Evolutionary conservation across 1,140 invertebrate genomes (phyloP).

Genomic region (Pogonomyrmex californicus): DNA sequence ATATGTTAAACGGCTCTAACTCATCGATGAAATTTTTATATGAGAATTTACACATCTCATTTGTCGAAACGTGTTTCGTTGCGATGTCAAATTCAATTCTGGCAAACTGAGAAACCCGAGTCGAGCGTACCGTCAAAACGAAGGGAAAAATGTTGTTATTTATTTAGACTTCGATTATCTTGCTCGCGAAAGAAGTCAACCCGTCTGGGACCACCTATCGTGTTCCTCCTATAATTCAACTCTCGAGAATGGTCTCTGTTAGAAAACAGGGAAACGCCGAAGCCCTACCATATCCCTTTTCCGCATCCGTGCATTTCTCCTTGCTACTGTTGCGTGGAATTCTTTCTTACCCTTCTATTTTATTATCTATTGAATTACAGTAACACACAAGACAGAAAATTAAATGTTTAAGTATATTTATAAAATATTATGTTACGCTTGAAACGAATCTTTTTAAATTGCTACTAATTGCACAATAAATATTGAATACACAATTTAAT

Average conservation of each 20-base stretch:
- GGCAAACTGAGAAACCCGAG: constrained; percentile 75
- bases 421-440: neutral
- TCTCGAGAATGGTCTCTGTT: constrained; percentile 78
- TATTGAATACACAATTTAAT: neutral
- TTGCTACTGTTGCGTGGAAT: constrained; percentile 27
- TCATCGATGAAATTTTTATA: neutral
- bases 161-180: constrained; percentile 84
- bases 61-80: neutral
- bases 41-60: neutral
- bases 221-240: constrained; percentile 80
- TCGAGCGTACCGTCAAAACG: constrained; percentile 53
- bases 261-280: constrained; percentile 76
- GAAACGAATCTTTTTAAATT: neutral
- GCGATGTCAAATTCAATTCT: constrained; percentile 72
- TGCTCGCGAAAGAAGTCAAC: constrained; percentile 76
- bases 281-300: constrained; percentile 59
- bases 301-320: constrained; percentile 57
- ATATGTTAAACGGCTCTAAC: neutral
- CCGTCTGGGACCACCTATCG: constrained; percentile 81
- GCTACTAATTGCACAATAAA: neutral
- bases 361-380: constrained; percentile 36
- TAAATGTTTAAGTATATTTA: neutral
- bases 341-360: constrained; percentile 5
- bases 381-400: neutral
- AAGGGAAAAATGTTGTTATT: constrained; percentile 78